A percentile compares a stretch with the other conserved stretches of the same genome.
Evolutionary conservation across 2,888 invertebrate species (phyloP).

Genomic region (Neoascia interrupta): DNA sequence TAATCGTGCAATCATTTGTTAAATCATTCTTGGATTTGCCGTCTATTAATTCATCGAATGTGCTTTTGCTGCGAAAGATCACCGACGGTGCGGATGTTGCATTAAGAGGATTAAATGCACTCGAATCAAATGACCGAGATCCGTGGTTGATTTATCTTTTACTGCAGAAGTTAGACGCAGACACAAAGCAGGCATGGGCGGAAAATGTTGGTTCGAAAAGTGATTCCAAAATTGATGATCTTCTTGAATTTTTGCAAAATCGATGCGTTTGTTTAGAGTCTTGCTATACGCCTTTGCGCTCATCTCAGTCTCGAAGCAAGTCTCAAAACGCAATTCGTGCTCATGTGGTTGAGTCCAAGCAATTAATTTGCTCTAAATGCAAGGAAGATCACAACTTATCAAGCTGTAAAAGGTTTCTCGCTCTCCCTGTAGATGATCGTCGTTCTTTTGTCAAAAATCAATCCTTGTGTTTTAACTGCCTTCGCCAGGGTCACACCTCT

Average conservation of each 20-base stretch:
- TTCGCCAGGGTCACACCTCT: not conserved
- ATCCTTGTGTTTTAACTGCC: not conserved
- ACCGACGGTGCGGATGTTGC: constrained; percentile 9
- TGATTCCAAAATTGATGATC: not conserved
- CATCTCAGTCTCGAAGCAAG: too few relatives aligned
- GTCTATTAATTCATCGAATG: not conserved
- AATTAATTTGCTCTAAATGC: not conserved
- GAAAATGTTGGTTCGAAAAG: too few relatives aligned
- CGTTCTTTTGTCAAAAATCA: not conserved
- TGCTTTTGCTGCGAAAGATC: too few relatives aligned
- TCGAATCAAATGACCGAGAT: not conserved
- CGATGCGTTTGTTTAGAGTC: constrained; percentile 19
- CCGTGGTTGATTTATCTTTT: constrained; percentile 11
- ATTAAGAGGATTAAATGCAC: constrained; percentile 1
- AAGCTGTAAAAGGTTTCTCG: not conserved
- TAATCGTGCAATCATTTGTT: constrained; percentile 55
- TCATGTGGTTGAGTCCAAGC: constrained; percentile 11
- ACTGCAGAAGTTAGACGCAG: constrained; percentile 3
- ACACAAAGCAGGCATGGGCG: not conserved
- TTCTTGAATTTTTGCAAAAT: constrained; percentile 4
- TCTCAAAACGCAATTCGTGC: too few relatives aligned
- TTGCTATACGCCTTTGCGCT: too few relatives aligned
- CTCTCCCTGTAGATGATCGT: not conserved
- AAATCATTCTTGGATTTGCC: constrained; percentile 36
- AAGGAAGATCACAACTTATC: not conserved